These are phyloP conservation scores for Squalus acanthias DNA, from an alignment of 2,797 vertebrate genomes.

Conservation along the genomic window DNA sequence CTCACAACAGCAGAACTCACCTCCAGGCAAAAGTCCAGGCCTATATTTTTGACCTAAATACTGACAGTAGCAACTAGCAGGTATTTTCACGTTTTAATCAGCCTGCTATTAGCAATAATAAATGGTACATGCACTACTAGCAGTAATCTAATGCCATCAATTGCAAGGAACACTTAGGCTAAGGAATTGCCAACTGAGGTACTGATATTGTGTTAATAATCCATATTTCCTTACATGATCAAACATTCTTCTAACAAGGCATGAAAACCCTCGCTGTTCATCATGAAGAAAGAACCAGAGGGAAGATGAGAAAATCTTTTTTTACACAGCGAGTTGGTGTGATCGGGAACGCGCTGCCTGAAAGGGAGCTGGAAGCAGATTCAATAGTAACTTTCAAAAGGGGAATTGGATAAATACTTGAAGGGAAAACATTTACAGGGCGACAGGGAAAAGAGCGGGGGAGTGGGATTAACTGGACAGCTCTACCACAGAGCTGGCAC, in stretches of 20 bases:
- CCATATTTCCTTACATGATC: too few relatives aligned
- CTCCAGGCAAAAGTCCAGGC: too few relatives aligned
- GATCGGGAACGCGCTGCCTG: too few relatives aligned
- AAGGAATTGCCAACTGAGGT: not conserved
- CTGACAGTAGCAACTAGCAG: not conserved
- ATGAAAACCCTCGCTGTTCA: too few relatives aligned
- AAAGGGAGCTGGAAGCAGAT: too few relatives aligned
- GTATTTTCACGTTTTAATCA: not conserved
- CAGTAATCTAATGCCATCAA: not conserved
- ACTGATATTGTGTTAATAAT: not conserved
- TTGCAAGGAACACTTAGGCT: not conserved
- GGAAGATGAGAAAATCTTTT: too few relatives aligned
- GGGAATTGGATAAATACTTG: not conserved
- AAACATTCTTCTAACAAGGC: too few relatives aligned
- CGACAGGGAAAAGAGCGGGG: not conserved
- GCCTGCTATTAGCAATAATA: not conserved
- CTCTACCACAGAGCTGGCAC: not conserved
- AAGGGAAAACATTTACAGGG: not conserved
- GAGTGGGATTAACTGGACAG: not conserved
- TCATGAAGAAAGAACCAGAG: too few relatives aligned
- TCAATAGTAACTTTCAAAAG: too few relatives aligned
- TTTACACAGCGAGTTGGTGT: too few relatives aligned
- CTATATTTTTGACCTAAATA: not conserved
- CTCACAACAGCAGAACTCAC: too few relatives aligned
- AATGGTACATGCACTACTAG: not conserved